Evolutionary conservation across 1,140 invertebrate species (phyloP).

Genomic region (Periplaneta americana): DNA sequence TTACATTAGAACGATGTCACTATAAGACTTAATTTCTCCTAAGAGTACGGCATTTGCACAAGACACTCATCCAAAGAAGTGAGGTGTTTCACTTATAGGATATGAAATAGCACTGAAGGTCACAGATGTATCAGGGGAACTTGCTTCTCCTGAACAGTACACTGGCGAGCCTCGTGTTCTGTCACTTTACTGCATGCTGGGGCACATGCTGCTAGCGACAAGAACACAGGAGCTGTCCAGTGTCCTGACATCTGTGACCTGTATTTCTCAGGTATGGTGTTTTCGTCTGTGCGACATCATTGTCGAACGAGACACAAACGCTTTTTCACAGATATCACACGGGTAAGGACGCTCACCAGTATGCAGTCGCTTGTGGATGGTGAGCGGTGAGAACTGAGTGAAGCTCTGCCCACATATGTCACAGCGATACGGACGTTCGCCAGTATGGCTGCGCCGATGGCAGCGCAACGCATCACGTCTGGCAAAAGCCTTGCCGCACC

Average conservation of each 20-base stretch:
- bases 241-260: neutral
- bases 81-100: neutral
- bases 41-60: neutral
- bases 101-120: neutral
- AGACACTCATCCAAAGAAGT: neutral
- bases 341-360: slow-evolving; percentile 76
- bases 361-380: slow-evolving; percentile 57
- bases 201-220: neutral
- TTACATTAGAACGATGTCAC: too few relatives aligned
- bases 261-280: slow-evolving; percentile 34
- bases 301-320: slow-evolving; percentile 51
- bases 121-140: neutral
- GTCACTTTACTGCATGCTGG: neutral
- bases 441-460: slow-evolving; percentile 44
- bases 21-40: too few relatives aligned
- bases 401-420: slow-evolving; percentile 57
- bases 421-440: slow-evolving; percentile 39
- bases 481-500: slow-evolving; percentile 63
- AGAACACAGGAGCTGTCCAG: neutral
- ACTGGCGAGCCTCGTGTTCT: neutral
- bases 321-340: slow-evolving; percentile 63
- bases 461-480: slow-evolving; percentile 60
- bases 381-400: slow-evolving; percentile 57
- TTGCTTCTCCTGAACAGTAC: neutral
- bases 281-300: slow-evolving; percentile 56